Evolutionary conservation across 1,140 invertebrate genomes (phyloP).

Genomic region (Drosophila kohkoa): DNA sequence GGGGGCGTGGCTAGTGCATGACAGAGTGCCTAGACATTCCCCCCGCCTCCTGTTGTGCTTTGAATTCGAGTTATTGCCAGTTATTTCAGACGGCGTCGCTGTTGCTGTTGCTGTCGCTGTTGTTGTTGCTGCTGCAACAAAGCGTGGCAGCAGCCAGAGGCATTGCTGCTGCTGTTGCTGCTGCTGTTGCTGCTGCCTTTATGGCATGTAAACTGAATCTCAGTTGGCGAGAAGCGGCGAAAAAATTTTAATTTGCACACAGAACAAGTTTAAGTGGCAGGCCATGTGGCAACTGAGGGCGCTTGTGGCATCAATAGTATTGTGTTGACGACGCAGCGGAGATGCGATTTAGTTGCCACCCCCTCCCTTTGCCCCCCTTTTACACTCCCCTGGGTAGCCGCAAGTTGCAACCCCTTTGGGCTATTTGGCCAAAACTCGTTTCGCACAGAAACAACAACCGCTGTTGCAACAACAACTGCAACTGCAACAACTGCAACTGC

Average conservation of each 20-base stretch:
- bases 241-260: slow-evolving; percentile 77
- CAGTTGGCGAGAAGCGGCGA: slow-evolving; percentile 65
- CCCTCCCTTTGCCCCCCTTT: background rate
- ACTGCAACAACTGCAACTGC: slow-evolving; percentile 51
- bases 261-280: slow-evolving; percentile 77
- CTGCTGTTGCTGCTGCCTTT: slow-evolving; percentile 44
- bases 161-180: slow-evolving; percentile 24
- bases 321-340: slow-evolving; percentile 19
- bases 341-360: slow-evolving; percentile 45
- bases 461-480: slow-evolving; percentile 52
- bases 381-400: slow-evolving; percentile 5
- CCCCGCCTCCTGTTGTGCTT: slow-evolving; percentile 58
- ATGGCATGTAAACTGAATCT: slow-evolving; percentile 76
- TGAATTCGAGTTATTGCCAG: slow-evolving; percentile 78
- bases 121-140: slow-evolving; percentile 25
- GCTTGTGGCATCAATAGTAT: slow-evolving; percentile 5
- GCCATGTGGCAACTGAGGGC: slow-evolving; percentile 6
- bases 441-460: slow-evolving; percentile 59
- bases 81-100: slow-evolving; percentile 20
- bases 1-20: slow-evolving; percentile 46
- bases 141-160: background rate
- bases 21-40: slow-evolving; percentile 61
- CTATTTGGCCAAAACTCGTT: slow-evolving; percentile 74
- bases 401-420: slow-evolving; percentile 30
- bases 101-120: slow-evolving; percentile 8